phyloP scores from a whole-genome alignment of 2,113 vertebrate species.

The Phoenicopterus ruber region DNA sequence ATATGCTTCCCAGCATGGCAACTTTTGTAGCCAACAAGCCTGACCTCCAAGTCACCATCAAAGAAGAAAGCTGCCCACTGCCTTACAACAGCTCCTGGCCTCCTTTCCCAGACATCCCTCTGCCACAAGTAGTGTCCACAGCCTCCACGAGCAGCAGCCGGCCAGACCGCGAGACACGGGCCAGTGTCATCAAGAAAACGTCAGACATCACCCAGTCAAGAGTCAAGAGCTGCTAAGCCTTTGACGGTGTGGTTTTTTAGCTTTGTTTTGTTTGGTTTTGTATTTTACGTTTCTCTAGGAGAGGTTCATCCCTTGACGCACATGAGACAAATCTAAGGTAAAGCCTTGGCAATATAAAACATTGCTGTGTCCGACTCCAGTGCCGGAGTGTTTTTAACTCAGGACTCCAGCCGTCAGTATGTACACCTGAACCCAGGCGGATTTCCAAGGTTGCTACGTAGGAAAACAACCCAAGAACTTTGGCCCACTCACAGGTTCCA shows the following conservation, averaged over 20 bases:
- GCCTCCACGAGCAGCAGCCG: slow-evolving; percentile 71
- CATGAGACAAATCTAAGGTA: slow-evolving; percentile 70
- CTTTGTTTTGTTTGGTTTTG: slow-evolving; percentile 66
- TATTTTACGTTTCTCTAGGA: slow-evolving; percentile 70
- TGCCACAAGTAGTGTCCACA: slow-evolving; percentile 62
- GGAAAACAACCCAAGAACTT: slow-evolving; percentile 42
- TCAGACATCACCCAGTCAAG: slow-evolving; percentile 89
- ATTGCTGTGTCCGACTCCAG: slow-evolving; percentile 69
- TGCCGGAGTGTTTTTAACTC: slow-evolving; percentile 76
- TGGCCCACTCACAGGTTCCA: slow-evolving; percentile 68
- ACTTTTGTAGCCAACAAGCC: slow-evolving; percentile 89
- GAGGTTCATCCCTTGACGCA: slow-evolving; percentile 66
- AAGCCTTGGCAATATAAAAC: slow-evolving; percentile 69
- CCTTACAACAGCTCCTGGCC: slow-evolving; percentile 86
- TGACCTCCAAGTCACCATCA: slow-evolving; percentile 87
- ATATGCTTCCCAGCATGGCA: slow-evolving; percentile 88
- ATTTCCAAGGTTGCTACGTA: slow-evolving; percentile 60
- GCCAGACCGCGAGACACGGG: slow-evolving; percentile 84
- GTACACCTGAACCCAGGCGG: slow-evolving; percentile 60
- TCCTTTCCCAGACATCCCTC: slow-evolving; percentile 72
- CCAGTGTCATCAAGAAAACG: slow-evolving; percentile 97
- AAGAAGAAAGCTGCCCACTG: slow-evolving; percentile 80
- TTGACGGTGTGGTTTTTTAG: slow-evolving; percentile 40
- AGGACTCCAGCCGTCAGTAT: slow-evolving; percentile 75
- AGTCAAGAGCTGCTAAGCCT: slow-evolving; percentile 84